phyloP scores from a whole-genome alignment of 2,888 invertebrate species.

The Endotricha flammealis region DNA sequence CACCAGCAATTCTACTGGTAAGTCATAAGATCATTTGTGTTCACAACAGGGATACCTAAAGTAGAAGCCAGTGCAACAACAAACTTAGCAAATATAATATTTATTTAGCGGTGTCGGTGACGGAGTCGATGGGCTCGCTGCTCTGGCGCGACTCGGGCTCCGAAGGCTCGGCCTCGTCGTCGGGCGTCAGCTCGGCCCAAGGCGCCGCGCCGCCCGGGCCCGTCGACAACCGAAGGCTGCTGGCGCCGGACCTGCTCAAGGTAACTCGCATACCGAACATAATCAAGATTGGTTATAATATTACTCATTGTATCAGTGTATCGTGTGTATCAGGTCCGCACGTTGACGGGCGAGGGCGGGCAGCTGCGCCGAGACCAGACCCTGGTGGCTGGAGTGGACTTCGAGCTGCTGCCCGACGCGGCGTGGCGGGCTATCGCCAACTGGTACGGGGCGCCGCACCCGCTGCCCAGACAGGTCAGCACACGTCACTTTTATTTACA shows the following conservation, averaged over 20 bases:
- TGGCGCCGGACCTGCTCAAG: conserved; percentile 80
- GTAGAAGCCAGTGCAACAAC: too few species aligned
- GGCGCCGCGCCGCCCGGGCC: conserved; percentile 78
- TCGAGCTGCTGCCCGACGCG: conserved; percentile 90
- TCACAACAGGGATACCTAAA: too few species aligned
- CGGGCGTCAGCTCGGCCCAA: conserved; percentile 80
- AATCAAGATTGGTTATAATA: too few species aligned
- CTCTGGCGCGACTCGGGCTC: conserved; percentile 75
- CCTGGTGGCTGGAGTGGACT: conserved; percentile 88
- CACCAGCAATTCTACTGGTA: conserved; percentile 78
- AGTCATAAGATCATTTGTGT: conserved; percentile 14
- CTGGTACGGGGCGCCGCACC: conserved; percentile 90
- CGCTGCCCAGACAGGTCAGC: conserved; percentile 77
- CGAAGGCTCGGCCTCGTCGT: conserved; percentile 81
- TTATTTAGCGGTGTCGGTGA: conserved; percentile 3
- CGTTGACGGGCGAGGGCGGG: conserved; percentile 93
- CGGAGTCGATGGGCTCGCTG: conserved; percentile 82
- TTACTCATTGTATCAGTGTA: too few species aligned
- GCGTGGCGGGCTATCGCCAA: conserved; percentile 91
- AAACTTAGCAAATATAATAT: too few species aligned
- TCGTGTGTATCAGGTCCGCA: conserved; percentile 63
- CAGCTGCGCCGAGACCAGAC: conserved; percentile 85
- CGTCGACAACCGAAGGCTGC: conserved; percentile 86
- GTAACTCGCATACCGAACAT: conserved; percentile 36
- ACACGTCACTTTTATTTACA: neutral